Base-by-base conservation (phyloP, 2,888 invertebrate species). In the Eremobia ochroleuca region DNA sequence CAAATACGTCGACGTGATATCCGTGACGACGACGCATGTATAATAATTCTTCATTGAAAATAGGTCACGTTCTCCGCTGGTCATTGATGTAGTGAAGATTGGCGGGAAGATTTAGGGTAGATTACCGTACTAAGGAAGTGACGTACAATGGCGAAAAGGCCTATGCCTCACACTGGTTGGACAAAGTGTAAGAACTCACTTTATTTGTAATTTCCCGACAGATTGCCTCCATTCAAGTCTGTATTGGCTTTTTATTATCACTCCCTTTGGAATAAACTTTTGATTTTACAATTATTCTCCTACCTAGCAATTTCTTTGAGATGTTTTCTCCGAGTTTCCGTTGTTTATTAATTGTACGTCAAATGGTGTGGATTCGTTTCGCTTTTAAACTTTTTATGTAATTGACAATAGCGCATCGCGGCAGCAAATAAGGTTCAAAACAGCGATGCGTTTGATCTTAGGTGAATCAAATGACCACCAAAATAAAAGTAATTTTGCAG, bases 131-230 rank as follows among this genome's bases (percentile, higher is more conserved):
- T 76, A 68, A 83, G 69, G 68, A 73, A 79, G 66, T 80, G 34
- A 28, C 43, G 46, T 74, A 86, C 82, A 86, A 87, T 78, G 49
- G 79, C 73, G 67, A 77, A 81, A 77, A 75, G 79, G 74, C 73
- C 77, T 78, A 69, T 75, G 72, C 65, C 76, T 70, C 67, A 78
- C 82, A 75, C 69, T 59, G 68, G 61, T 69, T 68, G 76, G 75
- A 86, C 81, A 79, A 84, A 85, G 77, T 82, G 80, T 84, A 82
- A 58, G 72, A 82, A 87, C 76, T 81, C 82, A 68, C 72, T 87
- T 82, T 87, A 85, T 83, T 86, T 81, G 81, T 88, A 88, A 88
- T 87, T 88, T 86, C 68, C 84, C 82, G 75, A 77, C 84, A 88
- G 78, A 88, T 88, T 88, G 71, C 78, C 59, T 73, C 77, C 69